Evolutionary conservation across 2,797 vertebrate genomes (phyloP).

Genomic region (Rhinogobio ventralis): DNA sequence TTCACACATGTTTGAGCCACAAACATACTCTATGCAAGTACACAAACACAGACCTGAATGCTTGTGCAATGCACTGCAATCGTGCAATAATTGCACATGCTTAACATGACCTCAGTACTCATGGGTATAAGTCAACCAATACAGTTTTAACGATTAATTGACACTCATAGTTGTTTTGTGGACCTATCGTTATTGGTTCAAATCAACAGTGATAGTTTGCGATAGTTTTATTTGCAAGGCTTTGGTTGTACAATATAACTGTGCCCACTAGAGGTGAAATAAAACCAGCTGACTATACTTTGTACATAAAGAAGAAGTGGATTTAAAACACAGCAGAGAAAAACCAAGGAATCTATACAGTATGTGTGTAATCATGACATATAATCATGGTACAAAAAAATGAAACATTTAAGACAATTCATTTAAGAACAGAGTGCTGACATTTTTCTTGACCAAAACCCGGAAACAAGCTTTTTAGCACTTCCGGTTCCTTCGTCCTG

Average conservation of each 20-base stretch:
- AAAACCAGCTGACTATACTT: not conserved
- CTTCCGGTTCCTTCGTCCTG: too few species aligned
- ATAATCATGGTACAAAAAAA: not conserved
- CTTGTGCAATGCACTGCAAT: not conserved
- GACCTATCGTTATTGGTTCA: not conserved
- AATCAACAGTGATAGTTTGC: not conserved
- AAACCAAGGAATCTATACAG: not conserved
- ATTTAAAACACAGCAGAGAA: not conserved
- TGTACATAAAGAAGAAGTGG: too few species aligned
- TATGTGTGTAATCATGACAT: not conserved
- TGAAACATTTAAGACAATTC: not conserved
- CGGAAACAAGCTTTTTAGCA: too few species aligned
- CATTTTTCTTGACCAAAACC: too few species aligned
- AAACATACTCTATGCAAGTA: constrained; percentile 51
- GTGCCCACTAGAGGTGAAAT: not conserved
- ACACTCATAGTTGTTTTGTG: not conserved
- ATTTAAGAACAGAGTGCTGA: too few species aligned
- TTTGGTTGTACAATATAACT: not conserved
- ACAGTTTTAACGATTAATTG: not conserved
- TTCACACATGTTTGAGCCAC: constrained; percentile 26
- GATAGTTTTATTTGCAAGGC: not conserved
- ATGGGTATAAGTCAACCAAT: not conserved
- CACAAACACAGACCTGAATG: constrained; percentile 60
- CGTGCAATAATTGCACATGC: not conserved
- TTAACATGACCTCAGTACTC: not conserved